Conservation (phyloP, 2,888 invertebrate genomes). For the Philhelius pedissequus region DNA sequence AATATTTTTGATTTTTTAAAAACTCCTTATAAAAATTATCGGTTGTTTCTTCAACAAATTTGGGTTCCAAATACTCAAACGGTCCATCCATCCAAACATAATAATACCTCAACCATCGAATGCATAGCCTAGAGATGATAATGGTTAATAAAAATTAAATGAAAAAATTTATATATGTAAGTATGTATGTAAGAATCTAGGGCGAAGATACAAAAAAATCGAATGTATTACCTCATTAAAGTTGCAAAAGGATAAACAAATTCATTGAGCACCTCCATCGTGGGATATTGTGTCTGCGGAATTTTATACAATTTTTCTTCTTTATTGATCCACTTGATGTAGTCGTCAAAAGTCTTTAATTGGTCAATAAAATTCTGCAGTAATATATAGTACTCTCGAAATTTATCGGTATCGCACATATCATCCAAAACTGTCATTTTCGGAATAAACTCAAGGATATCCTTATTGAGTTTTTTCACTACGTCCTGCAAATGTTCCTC, state of each 20-base stretch:
- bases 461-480: conserved; percentile 85
- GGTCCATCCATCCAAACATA: conserved; percentile 96
- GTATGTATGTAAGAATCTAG: too few species aligned
- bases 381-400: conserved; percentile 88
- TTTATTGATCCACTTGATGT: conserved; percentile 91
- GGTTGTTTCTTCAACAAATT: conserved; percentile 88
- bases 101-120: conserved; percentile 88
- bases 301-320: conserved; percentile 93
- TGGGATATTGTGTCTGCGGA: conserved; percentile 86
- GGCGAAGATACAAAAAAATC: too few species aligned
- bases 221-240: conserved; percentile 85
- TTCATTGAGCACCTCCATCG: conserved; percentile 88
- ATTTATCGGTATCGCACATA: conserved; percentile 89
- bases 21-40: conserved; percentile 90
- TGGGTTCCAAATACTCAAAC: conserved; percentile 90
- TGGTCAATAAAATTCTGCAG: conserved; percentile 87
- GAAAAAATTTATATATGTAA: neutral
- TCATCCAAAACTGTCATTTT: conserved; percentile 88
- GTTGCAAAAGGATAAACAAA: conserved; percentile 85
- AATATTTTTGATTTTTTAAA: conserved; percentile 87
- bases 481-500: conserved; percentile 88
- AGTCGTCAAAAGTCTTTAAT: conserved; percentile 86
- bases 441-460: conserved; percentile 86
- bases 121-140: conserved; percentile 79
- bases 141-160: neutral